Conservation (phyloP, 2,888 invertebrate species). For the Netelia virgata region DNA sequence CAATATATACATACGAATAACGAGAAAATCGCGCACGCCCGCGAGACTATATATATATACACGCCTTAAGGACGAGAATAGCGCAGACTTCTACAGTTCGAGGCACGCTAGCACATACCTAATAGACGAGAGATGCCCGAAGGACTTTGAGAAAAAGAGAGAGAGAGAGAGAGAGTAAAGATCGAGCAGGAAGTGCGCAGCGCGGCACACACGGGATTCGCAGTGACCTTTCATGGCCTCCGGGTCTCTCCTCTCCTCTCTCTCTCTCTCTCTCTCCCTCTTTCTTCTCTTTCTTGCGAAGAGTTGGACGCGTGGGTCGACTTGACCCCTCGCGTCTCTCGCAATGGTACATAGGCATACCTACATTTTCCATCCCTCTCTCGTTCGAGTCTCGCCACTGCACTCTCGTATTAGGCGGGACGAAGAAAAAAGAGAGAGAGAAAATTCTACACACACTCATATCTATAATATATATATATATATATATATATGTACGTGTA, state of each 20-base stretch:
- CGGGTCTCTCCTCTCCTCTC: slow-evolving; percentile 55
- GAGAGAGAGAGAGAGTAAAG: slow-evolving; percentile 35
- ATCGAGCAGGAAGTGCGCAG: slow-evolving; percentile 72
- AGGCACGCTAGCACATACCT: slow-evolving; percentile 29
- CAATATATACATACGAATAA: background rate
- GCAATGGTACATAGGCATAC: slow-evolving; percentile 26
- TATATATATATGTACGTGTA: too few relatives aligned
- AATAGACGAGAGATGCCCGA: slow-evolving; percentile 25
- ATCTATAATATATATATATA: too few relatives aligned
- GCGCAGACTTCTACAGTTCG: slow-evolving; percentile 35
- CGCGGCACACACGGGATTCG: slow-evolving; percentile 50
- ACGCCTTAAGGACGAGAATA: slow-evolving; percentile 23
- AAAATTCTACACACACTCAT: slow-evolving; percentile 3
- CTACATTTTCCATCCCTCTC: slow-evolving; percentile 30
- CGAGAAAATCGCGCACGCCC: slow-evolving; percentile 18
- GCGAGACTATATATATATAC: background rate
- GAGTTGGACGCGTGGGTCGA: slow-evolving; percentile 73
- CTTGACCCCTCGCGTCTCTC: slow-evolving; percentile 72
- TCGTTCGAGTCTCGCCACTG: slow-evolving; percentile 43
- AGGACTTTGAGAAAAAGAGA: slow-evolving; percentile 14
- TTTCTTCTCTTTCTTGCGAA: slow-evolving; percentile 37
- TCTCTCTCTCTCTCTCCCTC: slow-evolving; percentile 27
- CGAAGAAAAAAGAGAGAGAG: slow-evolving; percentile 45
- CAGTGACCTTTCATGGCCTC: slow-evolving; percentile 71
- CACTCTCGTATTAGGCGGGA: slow-evolving; percentile 35